These are phyloP conservation scores for Tricholauxania praeusta DNA, from an alignment of 2,888 invertebrate species.

Conservation along the genomic window DNA sequence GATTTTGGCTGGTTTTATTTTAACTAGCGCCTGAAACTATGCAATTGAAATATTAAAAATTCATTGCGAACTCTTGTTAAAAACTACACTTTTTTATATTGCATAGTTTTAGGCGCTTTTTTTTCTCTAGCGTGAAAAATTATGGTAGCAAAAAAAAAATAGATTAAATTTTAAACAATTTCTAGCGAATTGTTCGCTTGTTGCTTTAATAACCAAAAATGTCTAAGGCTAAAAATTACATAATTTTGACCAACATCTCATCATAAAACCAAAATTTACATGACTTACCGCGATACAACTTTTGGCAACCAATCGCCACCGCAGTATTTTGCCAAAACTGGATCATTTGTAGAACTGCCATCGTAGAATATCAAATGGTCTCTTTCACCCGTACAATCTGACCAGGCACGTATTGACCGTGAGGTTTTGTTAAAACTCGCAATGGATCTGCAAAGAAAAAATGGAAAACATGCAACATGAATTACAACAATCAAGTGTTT, in stretches of 20 bases:
- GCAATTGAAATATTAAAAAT: too few species aligned
- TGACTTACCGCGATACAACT: constrained; percentile 74
- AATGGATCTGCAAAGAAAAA: constrained; percentile 61
- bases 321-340: constrained; percentile 87
- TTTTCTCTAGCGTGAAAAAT: background rate
- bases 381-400: constrained; percentile 83
- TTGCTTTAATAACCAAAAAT: too few species aligned
- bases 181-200: background rate
- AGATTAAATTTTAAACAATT: background rate
- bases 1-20: too few species aligned
- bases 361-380: constrained; percentile 90
- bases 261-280: constrained; percentile 7
- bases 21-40: too few species aligned
- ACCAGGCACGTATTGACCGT: constrained; percentile 82
- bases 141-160: background rate
- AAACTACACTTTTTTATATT: too few species aligned
- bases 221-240: too few species aligned
- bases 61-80: too few species aligned
- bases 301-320: constrained; percentile 88
- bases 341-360: constrained; percentile 84
- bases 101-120: too few species aligned
- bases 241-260: background rate
- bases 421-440: constrained; percentile 78
- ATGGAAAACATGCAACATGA: background rate
- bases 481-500: background rate